These are phyloP conservation scores for Chrysochloris asiatica DNA, from an alignment of 2,113 vertebrate species.

Conservation along the genomic window DNA sequence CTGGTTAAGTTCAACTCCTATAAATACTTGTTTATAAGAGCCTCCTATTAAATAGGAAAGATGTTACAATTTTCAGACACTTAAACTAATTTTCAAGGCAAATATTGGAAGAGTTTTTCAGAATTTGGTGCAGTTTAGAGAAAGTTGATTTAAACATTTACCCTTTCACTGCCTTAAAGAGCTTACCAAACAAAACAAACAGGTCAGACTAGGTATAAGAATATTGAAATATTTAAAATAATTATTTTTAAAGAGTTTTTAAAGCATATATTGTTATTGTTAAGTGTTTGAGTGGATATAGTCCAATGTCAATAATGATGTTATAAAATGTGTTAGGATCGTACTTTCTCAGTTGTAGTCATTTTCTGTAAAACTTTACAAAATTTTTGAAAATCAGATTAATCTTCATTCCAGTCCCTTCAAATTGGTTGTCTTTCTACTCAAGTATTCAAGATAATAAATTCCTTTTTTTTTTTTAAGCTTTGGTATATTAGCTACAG, in stretches of 20 bases:
- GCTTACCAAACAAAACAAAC: too few species aligned
- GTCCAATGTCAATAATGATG: neutral
- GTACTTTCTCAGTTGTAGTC: neutral
- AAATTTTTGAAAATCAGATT: conserved; percentile 50
- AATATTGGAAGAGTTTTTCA: conserved; percentile 40
- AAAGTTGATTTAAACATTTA: conserved; percentile 16
- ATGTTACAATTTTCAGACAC: conserved; percentile 41
- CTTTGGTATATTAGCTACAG: conserved; percentile 12
- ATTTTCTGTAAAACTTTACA: conserved; percentile 28
- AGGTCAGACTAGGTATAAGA: too few species aligned
- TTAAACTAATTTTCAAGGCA: conserved; percentile 11
- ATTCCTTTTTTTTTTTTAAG: neutral
- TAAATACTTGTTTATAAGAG: conserved; percentile 6
- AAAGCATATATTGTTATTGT: neutral
- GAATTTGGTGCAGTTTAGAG: conserved; percentile 37
- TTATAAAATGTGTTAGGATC: neutral
- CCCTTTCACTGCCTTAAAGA: neutral
- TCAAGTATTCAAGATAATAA: neutral
- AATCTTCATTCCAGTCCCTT: conserved; percentile 15
- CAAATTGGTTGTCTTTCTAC: neutral
- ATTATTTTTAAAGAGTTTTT: too few species aligned
- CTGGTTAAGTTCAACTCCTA: neutral
- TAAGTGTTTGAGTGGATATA: too few species aligned
- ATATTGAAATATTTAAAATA: too few species aligned
- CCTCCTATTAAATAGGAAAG: neutral